These are phyloP conservation scores for Phrynocephalus forsythii DNA, from an alignment of 2,797 vertebrate species.

Conservation along the genomic window DNA sequence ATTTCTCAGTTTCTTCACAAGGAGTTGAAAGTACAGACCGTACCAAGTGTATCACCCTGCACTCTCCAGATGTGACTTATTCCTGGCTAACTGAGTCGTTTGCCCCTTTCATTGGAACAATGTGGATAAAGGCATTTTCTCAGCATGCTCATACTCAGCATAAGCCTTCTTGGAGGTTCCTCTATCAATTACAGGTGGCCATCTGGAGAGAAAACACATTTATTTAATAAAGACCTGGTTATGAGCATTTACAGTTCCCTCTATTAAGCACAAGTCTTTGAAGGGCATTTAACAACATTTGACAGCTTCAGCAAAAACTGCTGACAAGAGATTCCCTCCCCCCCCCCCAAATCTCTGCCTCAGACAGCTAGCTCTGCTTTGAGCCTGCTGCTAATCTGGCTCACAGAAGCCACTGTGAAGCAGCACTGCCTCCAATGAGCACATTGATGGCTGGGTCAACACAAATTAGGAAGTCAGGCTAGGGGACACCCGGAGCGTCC, in stretches of 20 bases:
- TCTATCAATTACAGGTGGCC: neutral
- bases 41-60: neutral
- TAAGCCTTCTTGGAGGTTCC: neutral
- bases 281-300: neutral
- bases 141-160: neutral
- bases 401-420: neutral
- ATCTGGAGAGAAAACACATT: neutral
- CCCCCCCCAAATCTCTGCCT: neutral
- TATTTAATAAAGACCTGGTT: conserved; percentile 12
- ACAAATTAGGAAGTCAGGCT: neutral
- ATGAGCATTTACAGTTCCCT: neutral
- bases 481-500: neutral
- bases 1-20: too few relatives aligned
- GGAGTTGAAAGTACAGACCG: conserved; percentile 2
- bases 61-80: too few relatives aligned
- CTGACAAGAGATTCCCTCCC: neutral
- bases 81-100: neutral
- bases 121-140: neutral
- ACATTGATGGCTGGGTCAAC: neutral
- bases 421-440: neutral
- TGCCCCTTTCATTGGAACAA: neutral
- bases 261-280: neutral
- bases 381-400: conserved; percentile 1
- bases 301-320: neutral
- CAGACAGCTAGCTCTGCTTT: conserved; percentile 1